A percentile compares a stretch with the other conserved stretches of the same genome.
phyloP scores from a whole-genome alignment of 2,888 invertebrate species.

The Yponomeuta plumbellus region DNA sequence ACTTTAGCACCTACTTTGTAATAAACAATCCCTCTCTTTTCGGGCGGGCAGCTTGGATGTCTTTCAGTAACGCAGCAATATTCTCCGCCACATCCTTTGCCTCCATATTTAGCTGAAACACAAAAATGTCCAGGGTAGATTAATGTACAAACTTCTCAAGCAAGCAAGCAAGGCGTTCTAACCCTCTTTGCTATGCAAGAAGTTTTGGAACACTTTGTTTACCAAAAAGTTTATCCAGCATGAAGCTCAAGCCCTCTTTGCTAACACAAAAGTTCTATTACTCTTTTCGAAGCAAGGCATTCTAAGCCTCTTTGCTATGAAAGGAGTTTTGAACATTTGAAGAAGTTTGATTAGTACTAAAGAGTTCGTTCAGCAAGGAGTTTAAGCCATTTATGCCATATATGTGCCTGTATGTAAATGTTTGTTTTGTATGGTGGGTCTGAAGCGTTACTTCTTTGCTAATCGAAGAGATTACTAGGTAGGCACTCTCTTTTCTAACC shows the following conservation, averaged over 20 bases:
- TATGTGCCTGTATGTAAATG: too few relatives aligned
- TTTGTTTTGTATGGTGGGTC: too few relatives aligned
- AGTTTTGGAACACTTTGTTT: neutral
- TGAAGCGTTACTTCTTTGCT: too few relatives aligned
- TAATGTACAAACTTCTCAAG: neutral
- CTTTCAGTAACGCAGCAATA: constrained; percentile 78
- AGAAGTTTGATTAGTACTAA: neutral
- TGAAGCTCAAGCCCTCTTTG: neutral
- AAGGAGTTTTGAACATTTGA: neutral
- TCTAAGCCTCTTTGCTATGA: neutral
- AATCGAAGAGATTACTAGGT: too few relatives aligned
- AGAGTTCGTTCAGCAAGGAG: neutral
- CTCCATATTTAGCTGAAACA: constrained; percentile 85
- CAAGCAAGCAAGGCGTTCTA: too few relatives aligned
- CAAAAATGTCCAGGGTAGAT: constrained; percentile 15
- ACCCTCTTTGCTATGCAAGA: neutral
- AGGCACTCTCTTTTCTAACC: too few relatives aligned
- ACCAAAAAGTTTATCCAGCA: neutral
- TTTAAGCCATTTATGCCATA: neutral
- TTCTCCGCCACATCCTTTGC: constrained; percentile 83
- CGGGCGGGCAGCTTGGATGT: constrained; percentile 80
- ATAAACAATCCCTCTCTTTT: constrained; percentile 83
- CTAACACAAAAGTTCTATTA: neutral
- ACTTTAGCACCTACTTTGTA: constrained; percentile 67
- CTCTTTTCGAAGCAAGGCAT: neutral